phyloP scores from a whole-genome alignment of 2,888 invertebrate species.

The Drosophila trichaetosa region DNA sequence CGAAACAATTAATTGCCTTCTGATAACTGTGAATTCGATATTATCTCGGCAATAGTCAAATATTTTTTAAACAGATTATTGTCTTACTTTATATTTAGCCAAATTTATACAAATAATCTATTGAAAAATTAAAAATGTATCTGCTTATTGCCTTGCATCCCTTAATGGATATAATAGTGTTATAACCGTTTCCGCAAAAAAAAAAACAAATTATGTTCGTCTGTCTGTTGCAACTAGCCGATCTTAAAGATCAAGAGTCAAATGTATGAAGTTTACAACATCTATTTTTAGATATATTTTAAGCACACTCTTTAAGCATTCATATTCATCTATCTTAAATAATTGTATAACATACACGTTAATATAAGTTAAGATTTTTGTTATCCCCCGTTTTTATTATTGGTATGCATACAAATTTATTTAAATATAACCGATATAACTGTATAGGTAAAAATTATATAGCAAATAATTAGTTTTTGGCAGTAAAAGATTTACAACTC shows the following conservation, averaged over 20 bases:
- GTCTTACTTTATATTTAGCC: background rate
- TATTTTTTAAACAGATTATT: background rate
- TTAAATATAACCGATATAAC: background rate
- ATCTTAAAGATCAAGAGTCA: background rate
- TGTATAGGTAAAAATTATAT: background rate
- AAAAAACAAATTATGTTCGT: background rate
- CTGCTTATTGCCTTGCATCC: background rate
- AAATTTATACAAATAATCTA: background rate
- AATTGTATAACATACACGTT: background rate
- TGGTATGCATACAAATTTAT: background rate
- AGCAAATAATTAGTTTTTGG: background rate
- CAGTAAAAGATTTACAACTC: background rate
- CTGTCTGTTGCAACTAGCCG: background rate
- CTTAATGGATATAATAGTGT: background rate
- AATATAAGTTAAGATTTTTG: background rate
- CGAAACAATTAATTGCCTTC: constrained; percentile 37
- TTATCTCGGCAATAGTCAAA: constrained; percentile 7
- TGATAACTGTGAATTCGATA: constrained; percentile 36
- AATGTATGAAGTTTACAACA: background rate
- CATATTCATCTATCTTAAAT: background rate
- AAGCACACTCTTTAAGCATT: background rate
- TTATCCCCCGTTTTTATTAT: background rate
- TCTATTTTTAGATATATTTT: background rate
- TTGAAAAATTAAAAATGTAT: background rate
- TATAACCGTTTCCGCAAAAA: background rate